A percentile compares a stretch with the other conserved stretches of the same genome.
phyloP scores from a whole-genome alignment of 2,888 invertebrate species.

The Amiota minor region DNA sequence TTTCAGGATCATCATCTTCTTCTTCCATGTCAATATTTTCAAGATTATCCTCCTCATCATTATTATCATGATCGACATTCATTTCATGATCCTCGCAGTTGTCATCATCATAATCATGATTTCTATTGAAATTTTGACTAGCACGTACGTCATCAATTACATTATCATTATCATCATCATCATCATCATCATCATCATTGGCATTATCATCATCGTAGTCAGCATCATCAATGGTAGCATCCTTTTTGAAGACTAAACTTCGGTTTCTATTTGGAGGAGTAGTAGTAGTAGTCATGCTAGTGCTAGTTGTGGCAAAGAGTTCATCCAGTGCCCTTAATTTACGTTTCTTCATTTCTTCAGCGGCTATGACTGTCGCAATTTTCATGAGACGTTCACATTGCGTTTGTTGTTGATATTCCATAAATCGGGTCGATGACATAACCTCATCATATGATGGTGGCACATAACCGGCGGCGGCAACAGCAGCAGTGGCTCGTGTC shows the following conservation, averaged over 20 bases:
- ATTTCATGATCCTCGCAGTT: slow-evolving; percentile 49
- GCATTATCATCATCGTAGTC: slow-evolving; percentile 54
- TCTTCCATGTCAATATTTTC: too few species aligned
- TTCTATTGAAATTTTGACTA: slow-evolving; percentile 66
- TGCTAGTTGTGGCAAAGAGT: too few species aligned
- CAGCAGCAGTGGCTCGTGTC: slow-evolving; percentile 75
- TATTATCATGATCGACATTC: slow-evolving; percentile 45
- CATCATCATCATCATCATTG: slow-evolving; percentile 45
- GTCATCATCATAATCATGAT: slow-evolving; percentile 55
- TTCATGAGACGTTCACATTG: too few species aligned
- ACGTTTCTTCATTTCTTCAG: too few species aligned
- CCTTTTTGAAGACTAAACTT: too few species aligned
- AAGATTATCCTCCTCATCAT: slow-evolving; percentile 48
- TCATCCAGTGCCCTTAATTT: too few species aligned
- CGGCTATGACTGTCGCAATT: too few species aligned
- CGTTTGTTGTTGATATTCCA: too few species aligned
- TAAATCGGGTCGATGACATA: slow-evolving; percentile 47
- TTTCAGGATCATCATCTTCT: too few species aligned
- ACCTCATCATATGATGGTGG: slow-evolving; percentile 78
- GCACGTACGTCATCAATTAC: slow-evolving; percentile 63
- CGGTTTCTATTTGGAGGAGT: too few species aligned
- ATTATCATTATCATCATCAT: slow-evolving; percentile 46
- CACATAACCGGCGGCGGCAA: slow-evolving; percentile 71
- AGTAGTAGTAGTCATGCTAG: too few species aligned
- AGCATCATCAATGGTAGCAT: slow-evolving; percentile 17